A percentile compares a stretch with the other conserved stretches of the same genome.
Conservation (phyloP, 2,797 vertebrate genomes). For the Enteromius argenteus region DNA sequence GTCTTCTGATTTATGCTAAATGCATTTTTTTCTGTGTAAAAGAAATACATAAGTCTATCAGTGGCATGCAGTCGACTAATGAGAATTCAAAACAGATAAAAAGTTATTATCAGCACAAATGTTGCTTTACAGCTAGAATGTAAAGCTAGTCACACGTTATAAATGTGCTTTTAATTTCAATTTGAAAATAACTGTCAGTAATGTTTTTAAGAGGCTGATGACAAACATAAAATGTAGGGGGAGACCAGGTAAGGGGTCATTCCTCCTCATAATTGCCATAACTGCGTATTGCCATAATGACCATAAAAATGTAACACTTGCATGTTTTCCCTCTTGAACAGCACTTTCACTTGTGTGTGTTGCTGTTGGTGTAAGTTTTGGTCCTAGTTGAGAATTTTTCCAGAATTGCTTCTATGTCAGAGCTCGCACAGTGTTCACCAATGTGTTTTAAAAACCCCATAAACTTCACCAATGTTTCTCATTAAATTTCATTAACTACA, state of each 20-base stretch:
- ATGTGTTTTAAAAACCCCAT: background rate
- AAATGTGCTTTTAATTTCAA: background rate
- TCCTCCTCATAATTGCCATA: background rate
- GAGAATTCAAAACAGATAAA: background rate
- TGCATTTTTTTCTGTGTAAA: background rate
- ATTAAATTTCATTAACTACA: background rate
- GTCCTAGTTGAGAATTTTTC: background rate
- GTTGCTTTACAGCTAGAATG: background rate
- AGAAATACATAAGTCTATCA: background rate
- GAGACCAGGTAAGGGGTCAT: background rate
- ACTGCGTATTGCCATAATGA: background rate
- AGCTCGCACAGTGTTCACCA: too few relatives aligned
- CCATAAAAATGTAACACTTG: background rate
- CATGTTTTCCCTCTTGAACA: background rate
- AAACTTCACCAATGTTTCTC: background rate
- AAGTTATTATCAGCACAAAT: background rate
- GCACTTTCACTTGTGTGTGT: background rate
- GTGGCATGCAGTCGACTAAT: background rate
- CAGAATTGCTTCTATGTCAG: accelerated
- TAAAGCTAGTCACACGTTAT: background rate
- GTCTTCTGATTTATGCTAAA: conserved; percentile 6
- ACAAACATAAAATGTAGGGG: background rate
- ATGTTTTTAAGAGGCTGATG: background rate
- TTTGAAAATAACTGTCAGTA: background rate
- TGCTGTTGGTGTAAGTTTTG: background rate